A percentile compares a stretch with the other conserved stretches of the same genome.
Evolutionary conservation across 1,140 invertebrate genomes (phyloP).

Genomic region (Campoletis sonorensis): DNA sequence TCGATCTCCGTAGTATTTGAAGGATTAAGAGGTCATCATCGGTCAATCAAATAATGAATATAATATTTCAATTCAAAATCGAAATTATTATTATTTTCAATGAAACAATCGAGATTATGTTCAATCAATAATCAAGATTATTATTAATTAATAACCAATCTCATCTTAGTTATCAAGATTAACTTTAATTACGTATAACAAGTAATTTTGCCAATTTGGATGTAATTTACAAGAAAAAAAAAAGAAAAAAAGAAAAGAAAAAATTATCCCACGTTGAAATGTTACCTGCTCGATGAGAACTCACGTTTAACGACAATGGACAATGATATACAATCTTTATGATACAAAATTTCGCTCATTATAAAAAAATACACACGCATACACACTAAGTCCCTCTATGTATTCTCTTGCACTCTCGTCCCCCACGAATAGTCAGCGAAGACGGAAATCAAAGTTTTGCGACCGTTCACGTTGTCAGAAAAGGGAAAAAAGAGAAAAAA

Average conservation of each 20-base stretch:
- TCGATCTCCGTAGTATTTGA: neutral
- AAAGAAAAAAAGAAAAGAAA: neutral
- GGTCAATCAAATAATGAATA: neutral
- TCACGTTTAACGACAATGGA: constrained; percentile 24
- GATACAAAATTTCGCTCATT: neutral
- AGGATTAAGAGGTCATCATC: neutral
- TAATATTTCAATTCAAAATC: neutral
- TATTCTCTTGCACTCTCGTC: constrained; percentile 13
- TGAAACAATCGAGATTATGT: neutral
- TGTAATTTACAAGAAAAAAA: constrained; percentile 20
- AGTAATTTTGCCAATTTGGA: constrained; percentile 4
- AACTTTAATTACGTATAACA: constrained; percentile 24
- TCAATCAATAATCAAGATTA: neutral
- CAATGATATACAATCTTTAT: constrained; percentile 48
- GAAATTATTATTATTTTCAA: too few species aligned
- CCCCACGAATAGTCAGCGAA: neutral
- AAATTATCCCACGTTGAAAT: constrained; percentile 17
- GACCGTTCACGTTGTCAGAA: neutral
- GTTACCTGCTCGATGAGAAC: neutral
- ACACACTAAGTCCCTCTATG: constrained; percentile 12
- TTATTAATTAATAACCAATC: too few species aligned
- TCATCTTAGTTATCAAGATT: neutral
- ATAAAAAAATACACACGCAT: neutral
- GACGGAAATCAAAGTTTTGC: constrained; percentile 29
- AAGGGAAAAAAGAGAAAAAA: neutral